Evolutionary conservation across 2,113 vertebrate genomes (phyloP), one percentile per base, ranked within the genome.

Genomic region (Porphyrio hochstetteri): DNA sequence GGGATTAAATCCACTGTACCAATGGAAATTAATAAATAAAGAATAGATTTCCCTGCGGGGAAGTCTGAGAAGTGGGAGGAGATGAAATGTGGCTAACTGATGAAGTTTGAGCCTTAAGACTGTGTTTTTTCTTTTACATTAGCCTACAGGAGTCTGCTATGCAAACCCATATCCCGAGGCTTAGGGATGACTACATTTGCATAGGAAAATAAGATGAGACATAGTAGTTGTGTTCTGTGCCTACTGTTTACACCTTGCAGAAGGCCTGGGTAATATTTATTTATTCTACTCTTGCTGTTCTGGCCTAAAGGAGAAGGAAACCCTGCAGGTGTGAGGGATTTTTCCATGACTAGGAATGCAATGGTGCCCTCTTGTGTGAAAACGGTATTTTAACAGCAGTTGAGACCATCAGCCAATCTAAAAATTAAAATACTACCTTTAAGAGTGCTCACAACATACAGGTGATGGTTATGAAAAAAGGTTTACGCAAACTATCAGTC

Each of bases 351-450:
- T 80, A 77, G 55, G 88, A 96, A 96, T 88, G 67, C 95, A 94
- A 93, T 96, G 83, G 96, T 96, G 95, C 94, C 95, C 96, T 93
- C 96, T 96, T 95, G 94, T 91, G 96, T 95, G 91, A 93, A 96
- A 88, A 50, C 18, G 33, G 7, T 69, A 91, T 92, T 96, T 96
- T 71, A 87, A 52, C 81, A 90, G 42, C 55, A 33, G 17, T 68
- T 60, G 46, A 77, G 42, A 75, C 28, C 2, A 5, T 63, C 36
- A 40, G 24, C 44, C 56, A 86, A 12, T 59, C 55, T 27, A 60
- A 44, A 88, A 93, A 88, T 57, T 63, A 33, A 65, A 95, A 52
- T 48, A 16, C 8, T 57, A 5, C 35, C 29, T 52, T 5, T 24
- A 19, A 90, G 25, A 68, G 23, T 75, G 33, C 36, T 70, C 7